These are phyloP conservation scores for Microdon myrmicae DNA, from an alignment of 2,888 invertebrate species.

Conservation along the genomic window DNA sequence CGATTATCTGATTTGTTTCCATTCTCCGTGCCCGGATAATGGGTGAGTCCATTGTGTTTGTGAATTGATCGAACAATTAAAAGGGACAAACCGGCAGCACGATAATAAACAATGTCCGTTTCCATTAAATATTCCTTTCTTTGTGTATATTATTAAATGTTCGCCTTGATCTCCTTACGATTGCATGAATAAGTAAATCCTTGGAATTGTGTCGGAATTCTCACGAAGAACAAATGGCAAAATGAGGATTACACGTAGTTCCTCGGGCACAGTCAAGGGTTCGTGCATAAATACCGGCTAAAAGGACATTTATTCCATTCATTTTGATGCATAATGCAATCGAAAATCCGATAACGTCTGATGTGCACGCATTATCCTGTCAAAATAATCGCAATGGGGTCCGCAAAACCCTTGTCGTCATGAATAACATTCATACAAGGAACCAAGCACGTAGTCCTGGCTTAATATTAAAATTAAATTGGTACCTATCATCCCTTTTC, in stretches of 20 bases:
- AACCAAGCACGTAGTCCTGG: background rate
- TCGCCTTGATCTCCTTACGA: too few species aligned
- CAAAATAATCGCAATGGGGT: conserved; percentile 28
- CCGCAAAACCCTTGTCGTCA: conserved; percentile 7
- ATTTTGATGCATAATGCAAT: conserved; percentile 33
- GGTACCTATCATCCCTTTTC: conserved; percentile 35
- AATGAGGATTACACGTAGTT: background rate
- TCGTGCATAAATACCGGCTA: conserved; percentile 26
- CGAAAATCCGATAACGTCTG: conserved; percentile 37
- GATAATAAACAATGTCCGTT: conserved; percentile 19
- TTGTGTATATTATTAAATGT: too few species aligned
- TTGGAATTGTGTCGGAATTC: too few species aligned
- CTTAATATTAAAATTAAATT: conserved; percentile 43
- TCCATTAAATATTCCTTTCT: conserved; percentile 1
- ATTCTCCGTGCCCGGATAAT: conserved; percentile 12
- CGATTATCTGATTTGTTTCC: conserved; percentile 21
- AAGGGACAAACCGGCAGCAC: conserved; percentile 4
- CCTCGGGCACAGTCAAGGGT: conserved; percentile 3
- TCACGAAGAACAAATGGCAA: background rate
- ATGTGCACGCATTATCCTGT: conserved; percentile 40
- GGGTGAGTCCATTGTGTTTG: conserved; percentile 17
- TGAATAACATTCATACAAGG: conserved; percentile 5
- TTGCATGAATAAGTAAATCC: too few species aligned
- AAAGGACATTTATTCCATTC: conserved; percentile 39
- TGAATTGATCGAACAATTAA: conserved; percentile 9